These are phyloP conservation scores for Paradoxurus hermaphroditus DNA, from an alignment of 2,113 vertebrate genomes.

Conservation along the genomic window DNA sequence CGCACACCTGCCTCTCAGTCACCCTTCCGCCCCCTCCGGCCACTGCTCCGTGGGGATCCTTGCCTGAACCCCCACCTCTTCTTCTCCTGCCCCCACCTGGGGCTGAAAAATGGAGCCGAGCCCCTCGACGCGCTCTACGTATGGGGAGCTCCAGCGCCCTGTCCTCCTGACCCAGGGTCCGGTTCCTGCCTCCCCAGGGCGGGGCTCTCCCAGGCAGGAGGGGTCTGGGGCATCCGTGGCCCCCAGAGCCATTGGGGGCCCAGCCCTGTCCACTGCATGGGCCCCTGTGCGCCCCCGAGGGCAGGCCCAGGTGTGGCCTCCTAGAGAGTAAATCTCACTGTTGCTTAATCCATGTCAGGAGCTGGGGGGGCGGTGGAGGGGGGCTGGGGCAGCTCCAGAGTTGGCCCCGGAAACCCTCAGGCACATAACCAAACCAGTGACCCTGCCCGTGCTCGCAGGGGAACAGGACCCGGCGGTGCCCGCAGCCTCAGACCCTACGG, in stretches of 20 bases:
- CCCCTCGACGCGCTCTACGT: rapidly evolving
- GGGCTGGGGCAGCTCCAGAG: too few relatives aligned
- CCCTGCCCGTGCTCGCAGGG: rapidly evolving
- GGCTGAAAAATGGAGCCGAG: neutral
- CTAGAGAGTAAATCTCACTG: too few relatives aligned
- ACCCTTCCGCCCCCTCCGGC: neutral
- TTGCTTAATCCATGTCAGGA: neutral
- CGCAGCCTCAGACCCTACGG: rapidly evolving
- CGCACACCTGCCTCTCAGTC: rapidly evolving
- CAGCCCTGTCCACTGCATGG: neutral
- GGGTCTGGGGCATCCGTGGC: neutral
- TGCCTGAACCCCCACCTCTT: neutral
- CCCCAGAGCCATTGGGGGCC: rapidly evolving
- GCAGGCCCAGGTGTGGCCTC: neutral
- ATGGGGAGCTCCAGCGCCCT: neutral
- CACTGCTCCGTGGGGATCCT: neutral
- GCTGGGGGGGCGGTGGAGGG: rapidly evolving
- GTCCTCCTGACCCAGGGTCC: neutral
- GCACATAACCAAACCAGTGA: rapidly evolving
- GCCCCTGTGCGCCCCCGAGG: too few relatives aligned
- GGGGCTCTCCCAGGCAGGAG: neutral
- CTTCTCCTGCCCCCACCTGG: rapidly evolving
- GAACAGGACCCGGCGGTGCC: rapidly evolving
- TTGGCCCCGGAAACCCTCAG: neutral
- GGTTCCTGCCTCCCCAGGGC: too few relatives aligned